Percentiles rank a stretch among this genome's conserved stretches.
Conservation (phyloP, 1,140 invertebrate species). For the Orchestia grillus region DNA sequence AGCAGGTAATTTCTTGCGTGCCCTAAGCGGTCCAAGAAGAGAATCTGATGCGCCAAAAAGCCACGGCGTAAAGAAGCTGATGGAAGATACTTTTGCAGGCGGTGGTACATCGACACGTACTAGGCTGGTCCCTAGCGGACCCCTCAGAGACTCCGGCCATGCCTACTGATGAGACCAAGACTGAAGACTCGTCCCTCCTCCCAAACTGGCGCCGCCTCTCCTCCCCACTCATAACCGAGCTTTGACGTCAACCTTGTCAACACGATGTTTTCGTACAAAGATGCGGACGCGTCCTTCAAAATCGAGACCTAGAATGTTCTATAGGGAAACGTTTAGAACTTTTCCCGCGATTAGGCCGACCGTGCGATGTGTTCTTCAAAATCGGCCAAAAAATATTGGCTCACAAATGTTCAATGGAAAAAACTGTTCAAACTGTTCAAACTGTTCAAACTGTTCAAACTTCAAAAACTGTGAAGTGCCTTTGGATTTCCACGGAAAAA, state of each 20-base stretch:
- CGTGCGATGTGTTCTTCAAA: too few relatives aligned
- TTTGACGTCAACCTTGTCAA: not conserved
- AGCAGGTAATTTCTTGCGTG: not conserved
- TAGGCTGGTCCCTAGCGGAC: not conserved
- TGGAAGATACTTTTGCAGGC: not conserved
- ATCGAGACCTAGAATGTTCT: not conserved
- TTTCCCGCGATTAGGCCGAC: too few relatives aligned
- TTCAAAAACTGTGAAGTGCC: too few relatives aligned
- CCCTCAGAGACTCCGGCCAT: not conserved
- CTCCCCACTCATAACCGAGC: not conserved
- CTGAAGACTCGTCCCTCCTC: not conserved
- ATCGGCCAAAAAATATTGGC: too few relatives aligned
- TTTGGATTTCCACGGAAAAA: too few relatives aligned
- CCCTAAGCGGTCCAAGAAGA: not conserved
- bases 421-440: too few relatives aligned
- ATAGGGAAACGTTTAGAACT: too few relatives aligned
- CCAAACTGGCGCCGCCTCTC: not conserved
- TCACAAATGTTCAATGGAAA: too few relatives aligned
- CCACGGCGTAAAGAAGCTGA: not conserved
- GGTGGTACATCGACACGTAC: not conserved
- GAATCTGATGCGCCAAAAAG: not conserved
- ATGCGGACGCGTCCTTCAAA: not conserved
- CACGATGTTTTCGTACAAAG: not conserved
- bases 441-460: too few relatives aligned
- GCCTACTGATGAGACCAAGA: not conserved